Conservation (phyloP, 2,888 invertebrate genomes). For the Hydroisotoma schaefferi region DNA sequence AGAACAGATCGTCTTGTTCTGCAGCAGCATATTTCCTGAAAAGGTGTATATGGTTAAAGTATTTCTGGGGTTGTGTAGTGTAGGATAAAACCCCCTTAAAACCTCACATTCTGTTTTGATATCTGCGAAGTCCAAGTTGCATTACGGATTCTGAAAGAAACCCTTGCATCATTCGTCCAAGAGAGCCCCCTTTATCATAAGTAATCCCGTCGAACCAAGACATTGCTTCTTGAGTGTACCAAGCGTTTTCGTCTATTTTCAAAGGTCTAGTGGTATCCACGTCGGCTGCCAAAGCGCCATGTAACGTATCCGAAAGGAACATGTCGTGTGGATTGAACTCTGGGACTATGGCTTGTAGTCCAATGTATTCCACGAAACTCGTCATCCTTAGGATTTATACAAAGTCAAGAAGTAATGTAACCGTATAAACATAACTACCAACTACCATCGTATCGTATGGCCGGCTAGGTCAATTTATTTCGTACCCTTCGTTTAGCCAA, state of each 20-base stretch:
- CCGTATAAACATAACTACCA: too few species aligned
- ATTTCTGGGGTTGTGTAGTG: too few species aligned
- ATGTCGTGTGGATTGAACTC: constrained; percentile 25
- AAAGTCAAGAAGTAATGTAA: too few species aligned
- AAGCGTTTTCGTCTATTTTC: constrained; percentile 26
- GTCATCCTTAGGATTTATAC: too few species aligned
- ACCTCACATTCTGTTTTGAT: constrained; percentile 15
- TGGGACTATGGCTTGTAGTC: constrained; percentile 22
- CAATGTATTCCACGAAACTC: constrained; percentile 20
- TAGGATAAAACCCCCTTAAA: not conserved
- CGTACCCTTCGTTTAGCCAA: constrained; percentile 26
- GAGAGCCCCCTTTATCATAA: constrained; percentile 26
- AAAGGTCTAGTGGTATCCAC: constrained; percentile 17
- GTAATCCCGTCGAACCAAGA: constrained; percentile 29
- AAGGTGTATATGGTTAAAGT: too few species aligned
- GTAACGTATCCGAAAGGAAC: constrained; percentile 15
- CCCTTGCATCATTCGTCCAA: constrained; percentile 24
- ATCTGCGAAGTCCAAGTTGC: constrained; percentile 13
- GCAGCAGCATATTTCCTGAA: constrained; percentile 13
- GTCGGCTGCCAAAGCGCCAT: constrained; percentile 18
- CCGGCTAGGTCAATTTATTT: too few species aligned
- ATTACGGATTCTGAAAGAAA: constrained; percentile 20
- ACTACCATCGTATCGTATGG: too few species aligned
- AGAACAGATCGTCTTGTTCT: constrained; percentile 23
- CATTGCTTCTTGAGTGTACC: constrained; percentile 22